These are phyloP conservation scores for Phrynosoma blainvillii DNA, from an alignment of 2,113 vertebrate species.

Conservation along the genomic window DNA sequence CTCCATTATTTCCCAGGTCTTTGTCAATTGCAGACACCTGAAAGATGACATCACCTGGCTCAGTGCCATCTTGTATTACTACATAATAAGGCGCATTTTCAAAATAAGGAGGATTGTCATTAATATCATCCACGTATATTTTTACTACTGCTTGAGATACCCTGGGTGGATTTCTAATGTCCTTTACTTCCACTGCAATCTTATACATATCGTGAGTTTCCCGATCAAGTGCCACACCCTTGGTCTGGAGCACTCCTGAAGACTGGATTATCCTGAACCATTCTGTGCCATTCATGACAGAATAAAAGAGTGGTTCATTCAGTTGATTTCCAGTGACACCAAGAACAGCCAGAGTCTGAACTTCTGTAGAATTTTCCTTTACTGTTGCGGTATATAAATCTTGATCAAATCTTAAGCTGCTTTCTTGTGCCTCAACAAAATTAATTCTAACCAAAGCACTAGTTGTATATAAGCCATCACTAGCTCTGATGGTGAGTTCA, in stretches of 20 bases:
- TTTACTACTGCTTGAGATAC: conserved; percentile 84
- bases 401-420: conserved; percentile 82
- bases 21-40: conserved; percentile 88
- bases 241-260: conserved; percentile 90
- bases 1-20: conserved; percentile 87
- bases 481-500: conserved; percentile 83
- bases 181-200: conserved; percentile 86
- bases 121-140: conserved; percentile 88
- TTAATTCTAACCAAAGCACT: conserved; percentile 82
- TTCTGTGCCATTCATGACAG: conserved; percentile 83
- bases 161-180: conserved; percentile 82
- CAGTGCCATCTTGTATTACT: conserved; percentile 85
- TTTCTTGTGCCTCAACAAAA: conserved; percentile 73
- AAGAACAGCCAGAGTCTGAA: conserved; percentile 80
- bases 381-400: conserved; percentile 77
- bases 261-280: conserved; percentile 83
- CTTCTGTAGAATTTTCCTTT: conserved; percentile 80
- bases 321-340: conserved; percentile 82
- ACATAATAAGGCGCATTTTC: conserved; percentile 88
- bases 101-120: conserved; percentile 90
- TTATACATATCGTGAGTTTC: conserved; percentile 83
- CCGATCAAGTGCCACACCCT: conserved; percentile 85
- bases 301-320: conserved; percentile 89
- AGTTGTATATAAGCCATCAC: conserved; percentile 87
- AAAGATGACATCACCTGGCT: conserved; percentile 93